Evolutionary conservation across 2,113 vertebrate species (phyloP).

Genomic region (Rousettus leschenaultii): DNA sequence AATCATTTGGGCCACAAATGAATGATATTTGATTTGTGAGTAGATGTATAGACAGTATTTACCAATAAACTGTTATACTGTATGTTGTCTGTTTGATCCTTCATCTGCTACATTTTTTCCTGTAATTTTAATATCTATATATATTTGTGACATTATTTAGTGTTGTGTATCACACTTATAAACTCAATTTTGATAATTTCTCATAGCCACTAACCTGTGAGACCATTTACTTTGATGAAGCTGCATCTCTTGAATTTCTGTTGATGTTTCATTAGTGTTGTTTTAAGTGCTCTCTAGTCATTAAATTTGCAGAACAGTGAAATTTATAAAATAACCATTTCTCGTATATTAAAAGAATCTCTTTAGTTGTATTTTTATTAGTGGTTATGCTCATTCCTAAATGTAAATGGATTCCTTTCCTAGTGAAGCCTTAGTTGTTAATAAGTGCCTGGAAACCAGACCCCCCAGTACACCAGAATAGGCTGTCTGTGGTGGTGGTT

Average conservation of each 20-base stretch:
- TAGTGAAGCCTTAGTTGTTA: not conserved
- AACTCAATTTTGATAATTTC: not conserved
- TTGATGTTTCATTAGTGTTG: not conserved
- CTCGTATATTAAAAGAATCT: not conserved
- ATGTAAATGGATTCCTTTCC: not conserved
- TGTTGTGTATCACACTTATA: not conserved
- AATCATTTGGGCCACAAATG: not conserved
- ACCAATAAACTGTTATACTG: not conserved
- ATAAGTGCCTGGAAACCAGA: not conserved
- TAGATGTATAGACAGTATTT: not conserved
- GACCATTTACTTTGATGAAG: not conserved
- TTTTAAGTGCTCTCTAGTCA: not conserved
- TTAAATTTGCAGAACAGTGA: not conserved
- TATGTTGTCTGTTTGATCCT: not conserved
- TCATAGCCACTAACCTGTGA: not conserved
- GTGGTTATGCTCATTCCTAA: not conserved
- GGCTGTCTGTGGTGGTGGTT: not conserved
- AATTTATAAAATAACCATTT: not conserved
- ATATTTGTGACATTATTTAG: not conserved
- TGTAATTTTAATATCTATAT: not conserved
- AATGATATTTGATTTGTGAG: not conserved
- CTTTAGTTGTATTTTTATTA: not conserved
- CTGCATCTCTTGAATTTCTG: not conserved
- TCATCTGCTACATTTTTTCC: not conserved
- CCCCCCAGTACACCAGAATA: not conserved